phyloP scores from a whole-genome alignment of 2,888 invertebrate genomes.

The Drosophila testacea region DNA sequence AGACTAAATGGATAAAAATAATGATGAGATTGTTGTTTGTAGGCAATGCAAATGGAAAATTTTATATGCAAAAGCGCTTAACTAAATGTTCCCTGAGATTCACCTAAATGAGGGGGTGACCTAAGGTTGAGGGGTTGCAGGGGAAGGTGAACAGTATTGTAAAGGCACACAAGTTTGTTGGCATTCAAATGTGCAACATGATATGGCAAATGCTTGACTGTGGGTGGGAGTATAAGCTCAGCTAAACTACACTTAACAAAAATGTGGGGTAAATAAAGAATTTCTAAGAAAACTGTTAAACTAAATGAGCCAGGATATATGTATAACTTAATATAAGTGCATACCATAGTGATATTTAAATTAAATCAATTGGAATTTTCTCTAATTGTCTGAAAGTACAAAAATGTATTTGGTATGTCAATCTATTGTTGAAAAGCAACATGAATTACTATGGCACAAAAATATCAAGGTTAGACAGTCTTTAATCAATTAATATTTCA shows the following conservation, averaged over 20 bases:
- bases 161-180: slow-evolving; percentile 28
- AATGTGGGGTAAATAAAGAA: neutral
- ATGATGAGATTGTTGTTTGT: slow-evolving; percentile 49
- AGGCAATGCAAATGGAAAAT: slow-evolving; percentile 57
- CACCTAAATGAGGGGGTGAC: slow-evolving; percentile 8
- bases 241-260: slow-evolving; percentile 27
- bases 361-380: too few species aligned
- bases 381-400: too few species aligned
- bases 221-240: slow-evolving; percentile 38
- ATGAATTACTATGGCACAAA: too few species aligned
- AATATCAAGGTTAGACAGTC: too few species aligned
- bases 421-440: too few species aligned
- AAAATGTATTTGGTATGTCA: too few species aligned
- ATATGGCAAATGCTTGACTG: slow-evolving; percentile 58
- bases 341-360: too few species aligned
- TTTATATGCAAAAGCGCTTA: slow-evolving; percentile 61
- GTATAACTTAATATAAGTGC: too few species aligned
- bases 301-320: too few species aligned
- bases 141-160: neutral
- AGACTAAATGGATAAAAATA: slow-evolving; percentile 70
- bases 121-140: neutral
- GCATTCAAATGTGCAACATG: slow-evolving; percentile 66
- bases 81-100: slow-evolving; percentile 52
- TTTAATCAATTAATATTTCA: too few species aligned
- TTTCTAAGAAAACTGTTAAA: neutral